Evolutionary conservation across 1,140 invertebrate species (phyloP).

Genomic region (Procambarus clarkii): DNA sequence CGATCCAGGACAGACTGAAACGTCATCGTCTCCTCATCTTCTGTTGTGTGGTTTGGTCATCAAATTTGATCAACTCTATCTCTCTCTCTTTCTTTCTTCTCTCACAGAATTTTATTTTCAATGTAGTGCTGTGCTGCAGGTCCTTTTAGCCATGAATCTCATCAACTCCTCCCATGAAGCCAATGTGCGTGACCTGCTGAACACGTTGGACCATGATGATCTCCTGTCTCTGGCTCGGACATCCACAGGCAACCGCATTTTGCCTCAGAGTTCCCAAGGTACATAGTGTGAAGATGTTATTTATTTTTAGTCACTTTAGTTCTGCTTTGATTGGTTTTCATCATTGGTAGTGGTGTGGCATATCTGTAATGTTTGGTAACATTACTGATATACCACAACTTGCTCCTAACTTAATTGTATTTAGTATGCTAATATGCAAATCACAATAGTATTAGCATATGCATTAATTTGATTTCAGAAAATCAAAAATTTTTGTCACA

Average conservation of each 20-base stretch:
- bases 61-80: not conserved
- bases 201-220: not conserved
- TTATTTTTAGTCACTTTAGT: not conserved
- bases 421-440: too few species aligned
- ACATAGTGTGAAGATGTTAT: not conserved
- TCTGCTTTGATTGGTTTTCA: too few species aligned
- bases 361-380: too few species aligned
- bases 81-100: conserved; percentile 11
- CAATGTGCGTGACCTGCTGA: not conserved
- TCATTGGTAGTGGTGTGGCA: too few species aligned
- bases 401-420: too few species aligned
- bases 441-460: too few species aligned
- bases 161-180: not conserved
- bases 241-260: not conserved
- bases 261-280: not conserved
- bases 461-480: too few species aligned
- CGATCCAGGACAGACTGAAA: not conserved
- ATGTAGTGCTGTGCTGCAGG: not conserved
- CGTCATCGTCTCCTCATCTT: too few species aligned
- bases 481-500: too few species aligned
- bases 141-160: not conserved
- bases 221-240: conserved; percentile 3
- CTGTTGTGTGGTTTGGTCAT: too few species aligned
- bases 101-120: not conserved
- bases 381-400: too few species aligned